Conservation (phyloP, 1,140 invertebrate species). For the Bombus fervidus region DNA sequence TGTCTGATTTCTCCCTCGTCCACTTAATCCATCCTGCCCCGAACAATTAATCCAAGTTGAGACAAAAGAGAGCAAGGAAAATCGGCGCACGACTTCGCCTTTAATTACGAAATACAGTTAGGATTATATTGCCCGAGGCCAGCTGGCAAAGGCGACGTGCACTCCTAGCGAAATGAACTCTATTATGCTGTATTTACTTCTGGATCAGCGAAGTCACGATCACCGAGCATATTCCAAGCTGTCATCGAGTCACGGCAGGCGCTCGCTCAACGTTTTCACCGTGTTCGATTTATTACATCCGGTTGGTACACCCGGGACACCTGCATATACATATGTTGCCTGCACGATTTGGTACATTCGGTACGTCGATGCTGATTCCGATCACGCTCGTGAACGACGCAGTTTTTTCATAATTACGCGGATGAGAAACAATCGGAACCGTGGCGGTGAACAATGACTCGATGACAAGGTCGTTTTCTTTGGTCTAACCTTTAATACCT, state of each 20-base stretch:
- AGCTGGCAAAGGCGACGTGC: conserved; percentile 24
- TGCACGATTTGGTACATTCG: conserved; percentile 38
- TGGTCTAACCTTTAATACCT: background rate
- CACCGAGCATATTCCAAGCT: conserved; percentile 53
- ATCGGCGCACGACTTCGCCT: background rate
- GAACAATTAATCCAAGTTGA: background rate
- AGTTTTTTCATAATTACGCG: conserved; percentile 25
- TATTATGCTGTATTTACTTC: conserved; percentile 53
- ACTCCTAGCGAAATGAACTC: conserved; percentile 44
- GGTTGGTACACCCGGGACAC: conserved; percentile 62
- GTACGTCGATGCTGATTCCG: conserved; percentile 19
- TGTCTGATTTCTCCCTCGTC: background rate
- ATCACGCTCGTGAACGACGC: conserved; percentile 16
- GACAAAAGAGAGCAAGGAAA: background rate
- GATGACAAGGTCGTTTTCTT: background rate
- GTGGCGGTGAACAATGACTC: background rate
- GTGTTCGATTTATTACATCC: conserved; percentile 70
- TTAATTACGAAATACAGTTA: conserved; percentile 38
- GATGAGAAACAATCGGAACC: background rate
- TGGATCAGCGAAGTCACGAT: conserved; percentile 52
- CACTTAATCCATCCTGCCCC: background rate
- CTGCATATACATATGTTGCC: conserved; percentile 55
- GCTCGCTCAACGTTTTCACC: conserved; percentile 65
- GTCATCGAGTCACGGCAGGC: conserved; percentile 67
- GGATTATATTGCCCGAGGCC: conserved; percentile 1